Percentiles rank a stretch among this genome's conserved stretches.
Evolutionary conservation across 2,797 vertebrate species (phyloP).

Genomic region (Trematomus bernacchii): DNA sequence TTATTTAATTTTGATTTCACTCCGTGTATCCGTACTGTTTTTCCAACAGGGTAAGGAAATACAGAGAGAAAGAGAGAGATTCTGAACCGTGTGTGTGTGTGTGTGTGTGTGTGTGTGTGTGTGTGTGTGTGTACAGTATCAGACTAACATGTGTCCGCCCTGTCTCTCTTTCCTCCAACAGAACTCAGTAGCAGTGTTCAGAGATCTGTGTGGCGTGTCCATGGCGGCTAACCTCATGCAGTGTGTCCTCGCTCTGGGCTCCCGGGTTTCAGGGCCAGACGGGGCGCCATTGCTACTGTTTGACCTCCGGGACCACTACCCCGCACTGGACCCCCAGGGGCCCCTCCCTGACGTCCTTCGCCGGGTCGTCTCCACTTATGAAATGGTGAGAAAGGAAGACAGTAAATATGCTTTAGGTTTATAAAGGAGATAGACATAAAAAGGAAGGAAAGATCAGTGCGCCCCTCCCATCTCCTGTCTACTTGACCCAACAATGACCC

Average conservation of each 20-base stretch:
- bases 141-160: not conserved
- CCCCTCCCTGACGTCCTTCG: conserved; percentile 93
- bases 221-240: conserved; percentile 97
- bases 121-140: conserved; percentile 6
- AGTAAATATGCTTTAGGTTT: conserved; percentile 3
- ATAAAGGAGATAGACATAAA: conserved; percentile 17
- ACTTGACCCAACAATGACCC: conserved; percentile 41
- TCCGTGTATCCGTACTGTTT: not conserved
- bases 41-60: not conserved
- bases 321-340: conserved; percentile 93
- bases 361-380: conserved; percentile 91
- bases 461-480: conserved; percentile 45
- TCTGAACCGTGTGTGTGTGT: not conserved
- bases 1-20: not conserved
- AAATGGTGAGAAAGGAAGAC: conserved; percentile 86
- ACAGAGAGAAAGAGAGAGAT: conserved; percentile 9
- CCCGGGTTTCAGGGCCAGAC: conserved; percentile 90
- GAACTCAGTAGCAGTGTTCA: conserved; percentile 93
- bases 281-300: conserved; percentile 89
- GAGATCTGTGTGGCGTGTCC: conserved; percentile 94
- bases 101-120: too few relatives aligned
- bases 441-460: conserved; percentile 47
- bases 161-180: conserved; percentile 50
- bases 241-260: conserved; percentile 92
- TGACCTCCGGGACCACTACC: conserved; percentile 91